Evolutionary conservation across 2,888 invertebrate species (phyloP).

Genomic region (Stenolophus ochropezus): DNA sequence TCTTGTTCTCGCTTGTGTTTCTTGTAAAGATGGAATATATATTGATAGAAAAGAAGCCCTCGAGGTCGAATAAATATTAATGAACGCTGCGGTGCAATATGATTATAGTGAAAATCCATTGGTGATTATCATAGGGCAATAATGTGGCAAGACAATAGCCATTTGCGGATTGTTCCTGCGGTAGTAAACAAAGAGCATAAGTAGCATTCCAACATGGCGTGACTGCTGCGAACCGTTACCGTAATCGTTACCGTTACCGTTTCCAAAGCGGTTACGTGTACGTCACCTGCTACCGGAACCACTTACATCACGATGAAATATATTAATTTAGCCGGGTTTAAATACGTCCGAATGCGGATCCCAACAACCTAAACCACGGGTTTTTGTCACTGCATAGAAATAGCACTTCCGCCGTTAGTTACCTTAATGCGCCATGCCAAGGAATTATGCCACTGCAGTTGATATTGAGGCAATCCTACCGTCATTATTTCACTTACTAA

Average conservation of each 20-base stretch:
- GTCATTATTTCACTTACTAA: too few species aligned
- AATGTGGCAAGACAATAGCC: neutral
- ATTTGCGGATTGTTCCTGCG: neutral
- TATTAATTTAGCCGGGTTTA: conserved; percentile 23
- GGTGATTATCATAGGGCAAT: neutral
- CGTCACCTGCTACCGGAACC: conserved; percentile 11
- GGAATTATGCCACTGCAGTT: neutral
- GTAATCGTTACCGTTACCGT: neutral
- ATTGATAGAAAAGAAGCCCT: too few species aligned
- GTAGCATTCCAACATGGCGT: neutral
- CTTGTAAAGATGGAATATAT: too few species aligned
- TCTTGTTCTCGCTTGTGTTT: too few species aligned
- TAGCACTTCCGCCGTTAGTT: neutral
- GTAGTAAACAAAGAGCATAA: neutral
- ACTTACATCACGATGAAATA: conserved; percentile 30
- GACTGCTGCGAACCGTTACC: neutral
- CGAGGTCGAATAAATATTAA: too few species aligned
- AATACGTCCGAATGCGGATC: conserved; percentile 20
- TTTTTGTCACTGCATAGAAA: neutral
- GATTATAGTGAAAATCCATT: neutral
- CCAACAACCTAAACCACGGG: neutral
- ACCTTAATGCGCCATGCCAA: neutral
- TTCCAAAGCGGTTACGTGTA: neutral
- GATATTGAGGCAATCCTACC: neutral
- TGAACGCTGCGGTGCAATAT: neutral